These are phyloP conservation scores for Cathartes aura DNA, from an alignment of 2,113 vertebrate species.

Conservation along the genomic window DNA sequence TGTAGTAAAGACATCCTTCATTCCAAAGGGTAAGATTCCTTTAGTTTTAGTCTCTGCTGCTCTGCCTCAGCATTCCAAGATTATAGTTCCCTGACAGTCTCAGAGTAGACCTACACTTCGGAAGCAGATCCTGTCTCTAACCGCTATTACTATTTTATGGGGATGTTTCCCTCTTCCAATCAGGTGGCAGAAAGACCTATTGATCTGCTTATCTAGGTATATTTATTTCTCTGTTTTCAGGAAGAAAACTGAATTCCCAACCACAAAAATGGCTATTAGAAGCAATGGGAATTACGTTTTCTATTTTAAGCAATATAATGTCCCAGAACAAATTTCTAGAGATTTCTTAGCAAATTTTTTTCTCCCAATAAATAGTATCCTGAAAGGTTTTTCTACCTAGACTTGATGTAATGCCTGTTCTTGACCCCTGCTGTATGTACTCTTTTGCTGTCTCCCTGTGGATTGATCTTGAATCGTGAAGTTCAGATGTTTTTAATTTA, in stretches of 20 bases:
- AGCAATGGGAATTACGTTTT: neutral
- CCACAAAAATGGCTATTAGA: neutral
- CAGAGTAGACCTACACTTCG: neutral
- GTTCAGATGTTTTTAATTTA: neutral
- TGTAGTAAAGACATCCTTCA: neutral
- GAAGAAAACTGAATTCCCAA: neutral
- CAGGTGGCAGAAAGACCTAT: neutral
- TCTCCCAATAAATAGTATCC: neutral
- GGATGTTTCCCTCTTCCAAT: neutral
- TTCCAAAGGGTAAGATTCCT: neutral
- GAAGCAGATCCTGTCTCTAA: neutral
- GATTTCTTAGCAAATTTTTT: neutral
- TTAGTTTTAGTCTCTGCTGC: neutral
- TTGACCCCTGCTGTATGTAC: neutral
- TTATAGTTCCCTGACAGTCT: neutral
- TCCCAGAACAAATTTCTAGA: neutral
- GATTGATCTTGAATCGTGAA: neutral
- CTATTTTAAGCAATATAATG: neutral
- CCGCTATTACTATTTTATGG: neutral
- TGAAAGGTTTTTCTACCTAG: neutral
- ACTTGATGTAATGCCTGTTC: neutral
- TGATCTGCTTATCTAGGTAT: neutral
- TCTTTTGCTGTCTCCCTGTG: neutral
- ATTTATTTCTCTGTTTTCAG: neutral
- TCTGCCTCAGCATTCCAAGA: neutral